These are phyloP conservation scores for Aleiodes sp. DNA, from an alignment of 1,140 invertebrate genomes.

Conservation along the genomic window DNA sequence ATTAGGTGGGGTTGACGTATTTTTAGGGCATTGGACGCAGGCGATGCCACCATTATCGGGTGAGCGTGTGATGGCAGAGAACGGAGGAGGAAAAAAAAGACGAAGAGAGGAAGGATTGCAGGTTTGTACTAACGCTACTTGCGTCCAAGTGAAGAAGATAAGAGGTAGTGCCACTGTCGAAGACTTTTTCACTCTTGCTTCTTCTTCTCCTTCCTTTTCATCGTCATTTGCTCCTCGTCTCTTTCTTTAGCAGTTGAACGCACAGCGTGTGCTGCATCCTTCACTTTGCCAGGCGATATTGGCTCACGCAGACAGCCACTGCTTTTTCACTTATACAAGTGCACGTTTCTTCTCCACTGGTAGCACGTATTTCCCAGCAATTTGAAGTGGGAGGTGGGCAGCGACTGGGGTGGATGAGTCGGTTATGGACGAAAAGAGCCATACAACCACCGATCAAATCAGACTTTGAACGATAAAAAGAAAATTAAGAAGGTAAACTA, in stretches of 20 bases:
- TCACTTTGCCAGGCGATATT: slow-evolving; percentile 54
- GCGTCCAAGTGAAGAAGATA: slow-evolving; percentile 25
- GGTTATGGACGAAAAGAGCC: neutral
- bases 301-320: slow-evolving; percentile 41
- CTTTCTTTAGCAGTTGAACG: slow-evolving; percentile 41
- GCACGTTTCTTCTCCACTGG: neutral
- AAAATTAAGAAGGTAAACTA: too few relatives aligned
- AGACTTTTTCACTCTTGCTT: neutral
- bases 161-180: neutral
- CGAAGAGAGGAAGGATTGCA: slow-evolving; percentile 22
- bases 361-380: neutral
- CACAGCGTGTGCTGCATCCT: slow-evolving; percentile 49
- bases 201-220: too few relatives aligned
- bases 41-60: slow-evolving; percentile 24
- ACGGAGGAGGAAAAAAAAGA: neutral
- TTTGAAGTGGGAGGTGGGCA: neutral
- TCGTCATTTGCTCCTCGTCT: neutral
- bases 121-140: slow-evolving; percentile 14
- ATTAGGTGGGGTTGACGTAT: neutral
- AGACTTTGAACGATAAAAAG: slow-evolving; percentile 20
- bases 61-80: slow-evolving; percentile 14
- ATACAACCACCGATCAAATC: too few relatives aligned
- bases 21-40: slow-evolving; percentile 9
- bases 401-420: too few relatives aligned
- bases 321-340: neutral